Evolutionary conservation across 2,888 invertebrate species (phyloP).

Genomic region (Diachrysia chrysitis): DNA sequence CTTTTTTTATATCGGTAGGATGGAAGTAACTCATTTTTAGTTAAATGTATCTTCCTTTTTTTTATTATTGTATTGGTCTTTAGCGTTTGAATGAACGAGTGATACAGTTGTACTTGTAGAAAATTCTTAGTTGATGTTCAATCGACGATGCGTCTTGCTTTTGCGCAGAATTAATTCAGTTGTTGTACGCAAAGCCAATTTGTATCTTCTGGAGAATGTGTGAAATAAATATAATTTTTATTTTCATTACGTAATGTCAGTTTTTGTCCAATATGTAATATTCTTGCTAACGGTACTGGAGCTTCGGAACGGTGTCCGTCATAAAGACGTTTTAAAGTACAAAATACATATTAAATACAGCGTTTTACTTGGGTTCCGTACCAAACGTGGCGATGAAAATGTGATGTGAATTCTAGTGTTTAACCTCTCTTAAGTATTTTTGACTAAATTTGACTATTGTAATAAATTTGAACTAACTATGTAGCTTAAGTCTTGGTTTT

Average conservation of each 20-base stretch:
- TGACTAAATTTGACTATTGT: not conserved
- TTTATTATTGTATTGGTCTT: too few species aligned
- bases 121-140: too few species aligned
- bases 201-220: too few species aligned
- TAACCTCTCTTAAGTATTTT: slow-evolving; percentile 7
- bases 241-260: too few species aligned
- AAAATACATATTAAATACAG: slow-evolving; percentile 36
- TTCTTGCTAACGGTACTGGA: slow-evolving; percentile 15
- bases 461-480: slow-evolving; percentile 16
- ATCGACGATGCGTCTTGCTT: too few species aligned
- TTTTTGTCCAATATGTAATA: not conserved
- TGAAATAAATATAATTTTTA: too few species aligned
- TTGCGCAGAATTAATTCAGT: too few species aligned
- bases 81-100: too few species aligned
- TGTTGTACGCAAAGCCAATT: too few species aligned
- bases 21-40: not conserved
- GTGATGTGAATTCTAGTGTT: not conserved
- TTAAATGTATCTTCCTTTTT: too few species aligned
- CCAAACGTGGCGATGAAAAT: not conserved
- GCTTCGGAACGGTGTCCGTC: slow-evolving; percentile 30
- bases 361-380: slow-evolving; percentile 22
- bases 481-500: not conserved
- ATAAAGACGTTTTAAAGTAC: slow-evolving; percentile 48
- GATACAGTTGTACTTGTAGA: too few species aligned
- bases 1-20: not conserved